phyloP scores from a whole-genome alignment of 2,113 vertebrate species.

The Poeciliopsis retropinna region DNA sequence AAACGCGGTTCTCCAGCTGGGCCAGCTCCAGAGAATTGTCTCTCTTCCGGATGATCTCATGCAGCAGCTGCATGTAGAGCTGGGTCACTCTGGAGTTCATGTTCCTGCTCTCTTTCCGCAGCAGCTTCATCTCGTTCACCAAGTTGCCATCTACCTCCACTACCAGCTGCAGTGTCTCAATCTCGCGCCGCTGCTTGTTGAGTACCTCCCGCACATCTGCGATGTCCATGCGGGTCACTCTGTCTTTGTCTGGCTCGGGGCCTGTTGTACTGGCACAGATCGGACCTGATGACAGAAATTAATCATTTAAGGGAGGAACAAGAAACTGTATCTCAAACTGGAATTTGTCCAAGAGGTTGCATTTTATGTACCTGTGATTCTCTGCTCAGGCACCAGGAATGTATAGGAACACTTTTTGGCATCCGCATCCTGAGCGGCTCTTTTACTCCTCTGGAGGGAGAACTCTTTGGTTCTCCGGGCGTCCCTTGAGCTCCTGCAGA shows the following conservation, averaged over 20 bases:
- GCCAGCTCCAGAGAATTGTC: conserved; percentile 96
- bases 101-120: conserved; percentile 97
- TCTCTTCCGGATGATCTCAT: conserved; percentile 97
- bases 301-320: conserved; percentile 22
- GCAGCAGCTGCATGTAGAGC: conserved; percentile 97
- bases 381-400: conserved; percentile 94
- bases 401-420: conserved; percentile 94
- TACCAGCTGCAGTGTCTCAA: conserved; percentile 92
- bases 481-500: conserved; percentile 70
- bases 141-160: conserved; percentile 96
- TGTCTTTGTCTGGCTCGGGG: conserved; percentile 85
- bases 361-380: conserved; percentile 82
- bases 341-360: neutral
- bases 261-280: conserved; percentile 92
- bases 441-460: conserved; percentile 62
- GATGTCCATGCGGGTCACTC: conserved; percentile 95
- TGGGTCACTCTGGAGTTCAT: conserved; percentile 99
- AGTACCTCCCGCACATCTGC: conserved; percentile 93
- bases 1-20: conserved; percentile 94
- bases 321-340: neutral
- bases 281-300: conserved; percentile 80
- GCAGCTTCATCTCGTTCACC: conserved; percentile 95
- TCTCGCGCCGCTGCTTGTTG: conserved; percentile 91
- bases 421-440: conserved; percentile 83
- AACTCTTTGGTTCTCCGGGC: conserved; percentile 59